Base-by-base conservation (phyloP, 2,797 vertebrate species). In the Centroberyx gerrardi region DNA sequence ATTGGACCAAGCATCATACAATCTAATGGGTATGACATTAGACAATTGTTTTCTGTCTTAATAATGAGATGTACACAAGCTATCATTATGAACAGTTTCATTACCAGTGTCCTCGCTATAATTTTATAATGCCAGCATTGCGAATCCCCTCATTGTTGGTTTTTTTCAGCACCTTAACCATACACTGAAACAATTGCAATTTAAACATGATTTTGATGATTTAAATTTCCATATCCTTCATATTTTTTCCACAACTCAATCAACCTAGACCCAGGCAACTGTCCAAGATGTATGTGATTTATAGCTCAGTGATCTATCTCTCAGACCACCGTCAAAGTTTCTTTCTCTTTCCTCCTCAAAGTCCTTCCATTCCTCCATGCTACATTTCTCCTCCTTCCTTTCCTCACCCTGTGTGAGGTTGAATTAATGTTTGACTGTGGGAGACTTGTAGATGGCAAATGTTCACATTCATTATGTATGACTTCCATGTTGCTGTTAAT, bases 401-500 rank as follows among this genome's bases (percentile, higher is more conserved):
- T 88, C 86, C 85, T 69, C 85, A 90, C 80, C 88, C 88, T 59
- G 81, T 15, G 68, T 49, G 86, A 88, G 91, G 85, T 86, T 92
- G 80, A 93, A 94, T 95, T 93, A 92, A 92, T 88, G 87, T 87
- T 87, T 89, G 90, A 91, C 90, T 92, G 87, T 91, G 91, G 86
- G 90, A 91, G 87, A 87, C 90, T 89, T 93, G 92, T 92, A 92
- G 90, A 91, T 92, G 88, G 91, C 90, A 91, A 94, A 94, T 93
- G 90, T 94, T 94, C 85, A 83, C 90, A 95, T 94, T 93, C 89
- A 94, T 95, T 94, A 94, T 94, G 91, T 91, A 94, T 94, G 91
- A 93, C 92, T 93, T 90, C 91, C 87, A 89, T 93, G 89, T 93
- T 94, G 88, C 90, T 86, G 91, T 94, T 94, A 89, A 95, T 95